These are phyloP conservation scores for Tenualosa ilisha DNA, from an alignment of 2,797 vertebrate genomes.

Conservation along the genomic window DNA sequence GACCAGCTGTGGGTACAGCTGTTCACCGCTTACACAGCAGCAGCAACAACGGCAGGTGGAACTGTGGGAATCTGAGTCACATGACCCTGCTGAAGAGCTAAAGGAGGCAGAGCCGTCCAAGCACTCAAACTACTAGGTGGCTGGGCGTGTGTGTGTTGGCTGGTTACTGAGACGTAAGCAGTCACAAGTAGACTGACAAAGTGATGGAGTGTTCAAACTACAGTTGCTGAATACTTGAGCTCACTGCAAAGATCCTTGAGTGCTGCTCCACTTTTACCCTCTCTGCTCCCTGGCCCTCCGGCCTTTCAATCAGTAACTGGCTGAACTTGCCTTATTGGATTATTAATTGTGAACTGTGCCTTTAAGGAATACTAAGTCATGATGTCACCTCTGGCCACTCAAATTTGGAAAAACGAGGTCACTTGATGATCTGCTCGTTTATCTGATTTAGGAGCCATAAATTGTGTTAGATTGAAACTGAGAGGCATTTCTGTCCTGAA, in stretches of 20 bases:
- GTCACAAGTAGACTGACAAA: neutral
- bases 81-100: slow-evolving; percentile 7
- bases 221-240: neutral
- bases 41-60: slow-evolving; percentile 35
- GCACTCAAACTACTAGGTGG: neutral
- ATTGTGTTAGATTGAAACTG: slow-evolving; percentile 9
- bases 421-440: neutral
- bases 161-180: neutral
- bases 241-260: neutral
- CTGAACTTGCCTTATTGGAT: neutral
- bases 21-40: slow-evolving; percentile 43
- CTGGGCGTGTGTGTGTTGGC: no score
- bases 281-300: no score
- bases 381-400: neutral
- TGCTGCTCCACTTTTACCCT: no score
- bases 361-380: neutral
- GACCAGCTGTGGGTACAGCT: slow-evolving; percentile 38
- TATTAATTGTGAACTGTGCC: neutral
- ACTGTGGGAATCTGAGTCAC: slow-evolving; percentile 56
- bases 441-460: slow-evolving; percentile 18
- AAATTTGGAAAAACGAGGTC: neutral
- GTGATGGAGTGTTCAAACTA: neutral
- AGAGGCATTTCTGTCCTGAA: slow-evolving; percentile 4
- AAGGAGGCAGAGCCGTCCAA: neutral
- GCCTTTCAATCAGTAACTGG: neutral